phyloP scores from a whole-genome alignment of 2,113 vertebrate species.

The Corythoichthys haematopterus region DNA sequence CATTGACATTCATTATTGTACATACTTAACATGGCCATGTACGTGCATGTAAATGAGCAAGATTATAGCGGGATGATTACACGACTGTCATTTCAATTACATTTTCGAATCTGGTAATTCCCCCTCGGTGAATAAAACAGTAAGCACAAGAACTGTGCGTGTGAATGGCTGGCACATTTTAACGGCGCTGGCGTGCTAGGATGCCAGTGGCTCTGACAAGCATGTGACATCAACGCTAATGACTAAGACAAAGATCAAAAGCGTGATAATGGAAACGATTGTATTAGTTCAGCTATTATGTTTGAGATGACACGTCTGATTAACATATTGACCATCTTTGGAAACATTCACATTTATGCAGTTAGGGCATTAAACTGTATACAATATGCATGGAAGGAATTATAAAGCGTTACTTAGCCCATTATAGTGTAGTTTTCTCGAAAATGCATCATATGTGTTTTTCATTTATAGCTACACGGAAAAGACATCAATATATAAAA shows the following conservation, averaged over 20 bases:
- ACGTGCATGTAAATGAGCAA: constrained; percentile 23
- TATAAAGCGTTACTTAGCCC: background rate
- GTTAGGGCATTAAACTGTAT: constrained; percentile 9
- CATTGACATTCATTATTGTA: background rate
- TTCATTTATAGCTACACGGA: background rate
- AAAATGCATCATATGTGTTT: background rate
- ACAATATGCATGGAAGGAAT: background rate
- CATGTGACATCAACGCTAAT: constrained; percentile 48
- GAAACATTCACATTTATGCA: constrained; percentile 34
- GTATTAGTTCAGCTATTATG: constrained; percentile 51
- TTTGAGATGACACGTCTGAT: constrained; percentile 57
- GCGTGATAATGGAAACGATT: constrained; percentile 56
- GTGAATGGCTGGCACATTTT: background rate
- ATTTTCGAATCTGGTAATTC: constrained; percentile 13
- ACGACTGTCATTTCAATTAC: constrained; percentile 41
- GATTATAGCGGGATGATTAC: constrained; percentile 37
- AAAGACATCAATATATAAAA: background rate
- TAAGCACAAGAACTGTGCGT: constrained; percentile 17
- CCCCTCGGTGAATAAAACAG: constrained; percentile 3
- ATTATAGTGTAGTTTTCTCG: background rate
- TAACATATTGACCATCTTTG: constrained; percentile 36
- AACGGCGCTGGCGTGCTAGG: constrained; percentile 9
- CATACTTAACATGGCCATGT: constrained; percentile 1
- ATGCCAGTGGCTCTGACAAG: constrained; percentile 34
- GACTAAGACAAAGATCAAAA: constrained; percentile 48